phyloP scores from a whole-genome alignment of 2,888 invertebrate genomes.

The Lochmaea capreae region DNA sequence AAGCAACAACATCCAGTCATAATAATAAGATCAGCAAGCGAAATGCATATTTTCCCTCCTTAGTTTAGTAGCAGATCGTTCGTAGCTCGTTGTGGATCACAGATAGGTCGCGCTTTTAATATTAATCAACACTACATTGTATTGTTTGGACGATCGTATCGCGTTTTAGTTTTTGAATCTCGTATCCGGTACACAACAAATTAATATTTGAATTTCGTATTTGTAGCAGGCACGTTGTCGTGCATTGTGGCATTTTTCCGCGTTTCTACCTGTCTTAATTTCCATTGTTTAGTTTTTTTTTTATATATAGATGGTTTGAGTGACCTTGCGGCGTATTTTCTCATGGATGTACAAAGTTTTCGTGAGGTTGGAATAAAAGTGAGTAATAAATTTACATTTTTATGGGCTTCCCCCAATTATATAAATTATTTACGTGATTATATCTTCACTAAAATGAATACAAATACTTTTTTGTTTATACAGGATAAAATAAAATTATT shows the following conservation, averaged over 20 bases:
- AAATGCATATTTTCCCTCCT: neutral
- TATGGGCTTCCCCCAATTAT: slow-evolving; percentile 10
- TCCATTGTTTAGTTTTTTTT: slow-evolving; percentile 11
- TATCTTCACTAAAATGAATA: too few species aligned
- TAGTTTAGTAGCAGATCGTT: neutral
- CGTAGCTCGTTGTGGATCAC: neutral
- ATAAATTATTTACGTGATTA: neutral
- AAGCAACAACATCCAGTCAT: slow-evolving; percentile 11
- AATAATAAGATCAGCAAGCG: slow-evolving; percentile 15
- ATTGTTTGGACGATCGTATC: neutral
- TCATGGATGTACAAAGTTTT: slow-evolving; percentile 34
- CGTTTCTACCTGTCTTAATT: slow-evolving; percentile 18
- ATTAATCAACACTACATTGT: slow-evolving; percentile 16
- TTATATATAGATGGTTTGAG: slow-evolving; percentile 14
- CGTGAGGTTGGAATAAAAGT: slow-evolving; percentile 29
- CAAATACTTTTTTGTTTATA: too few species aligned
- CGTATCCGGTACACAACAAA: slow-evolving; percentile 16
- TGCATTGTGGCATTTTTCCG: slow-evolving; percentile 11
- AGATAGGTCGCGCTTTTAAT: slow-evolving; percentile 9
- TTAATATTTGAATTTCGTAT: slow-evolving; percentile 8
- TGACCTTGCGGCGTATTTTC: slow-evolving; percentile 14
- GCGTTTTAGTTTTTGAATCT: slow-evolving; percentile 22
- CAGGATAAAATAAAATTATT: too few species aligned
- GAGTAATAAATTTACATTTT: slow-evolving; percentile 19
- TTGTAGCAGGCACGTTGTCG: slow-evolving; percentile 19